Conservation (phyloP, 1,140 invertebrate species). For the Lepidostoma basale region DNA sequence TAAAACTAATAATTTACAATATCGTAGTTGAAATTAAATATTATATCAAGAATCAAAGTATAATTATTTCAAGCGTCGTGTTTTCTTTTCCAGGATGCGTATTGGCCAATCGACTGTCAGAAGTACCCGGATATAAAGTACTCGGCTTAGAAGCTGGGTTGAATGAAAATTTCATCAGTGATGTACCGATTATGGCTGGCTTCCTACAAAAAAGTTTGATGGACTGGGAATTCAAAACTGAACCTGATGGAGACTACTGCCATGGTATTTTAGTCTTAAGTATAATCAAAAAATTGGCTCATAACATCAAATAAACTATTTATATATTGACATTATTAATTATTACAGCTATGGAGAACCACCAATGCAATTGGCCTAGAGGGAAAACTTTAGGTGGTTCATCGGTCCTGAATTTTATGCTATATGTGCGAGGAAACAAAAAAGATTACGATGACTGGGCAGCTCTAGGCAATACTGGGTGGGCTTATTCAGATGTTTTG, state of each 20-base stretch:
- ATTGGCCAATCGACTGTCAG: constrained; percentile 84
- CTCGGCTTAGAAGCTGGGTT: constrained; percentile 87
- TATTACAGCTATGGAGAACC: constrained; percentile 76
- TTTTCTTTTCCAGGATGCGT: constrained; percentile 68
- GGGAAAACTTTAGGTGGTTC: constrained; percentile 89
- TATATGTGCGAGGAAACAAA: constrained; percentile 85
- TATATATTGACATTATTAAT: too few species aligned
- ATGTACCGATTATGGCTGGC: constrained; percentile 85
- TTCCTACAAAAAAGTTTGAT: constrained; percentile 86
- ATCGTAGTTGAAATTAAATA: too few species aligned
- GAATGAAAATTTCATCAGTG: constrained; percentile 89
- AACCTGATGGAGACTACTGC: constrained; percentile 82
- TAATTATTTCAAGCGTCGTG: too few species aligned
- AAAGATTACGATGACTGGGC: constrained; percentile 93
- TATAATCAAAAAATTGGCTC: too few species aligned
- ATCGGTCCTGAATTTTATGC: constrained; percentile 93
- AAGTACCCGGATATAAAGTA: constrained; percentile 77
- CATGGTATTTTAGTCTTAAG: too few species aligned
- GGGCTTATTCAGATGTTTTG: constrained; percentile 87
- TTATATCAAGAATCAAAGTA: too few species aligned
- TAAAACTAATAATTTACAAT: too few species aligned
- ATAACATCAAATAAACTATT: too few species aligned
- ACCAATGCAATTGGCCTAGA: constrained; percentile 82
- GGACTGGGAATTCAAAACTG: constrained; percentile 92
- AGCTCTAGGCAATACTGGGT: constrained; percentile 80